Conservation (phyloP, 2,797 vertebrate genomes). For the Stomatorhinus walkeri region DNA sequence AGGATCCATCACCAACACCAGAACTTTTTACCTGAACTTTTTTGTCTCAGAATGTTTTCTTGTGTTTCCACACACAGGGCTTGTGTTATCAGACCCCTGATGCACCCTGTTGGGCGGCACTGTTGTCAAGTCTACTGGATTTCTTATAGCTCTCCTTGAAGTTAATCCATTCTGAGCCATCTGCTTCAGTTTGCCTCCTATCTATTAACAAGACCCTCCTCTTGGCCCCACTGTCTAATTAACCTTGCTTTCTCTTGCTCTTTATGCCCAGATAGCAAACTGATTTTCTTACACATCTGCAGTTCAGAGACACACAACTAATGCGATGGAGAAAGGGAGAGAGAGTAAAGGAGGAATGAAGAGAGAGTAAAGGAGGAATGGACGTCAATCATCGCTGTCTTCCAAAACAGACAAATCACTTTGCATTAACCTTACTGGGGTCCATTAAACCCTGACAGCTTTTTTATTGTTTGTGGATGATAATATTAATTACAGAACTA, state of each 20-base stretch:
- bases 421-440: conserved; percentile 47
- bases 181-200: conserved; percentile 60
- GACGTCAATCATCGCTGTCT: conserved; percentile 49
- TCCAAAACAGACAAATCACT: conserved; percentile 53
- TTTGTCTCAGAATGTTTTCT: background rate
- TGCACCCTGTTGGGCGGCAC: conserved; percentile 2
- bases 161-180: conserved; percentile 70
- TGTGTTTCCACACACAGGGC: background rate
- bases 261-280: conserved; percentile 41
- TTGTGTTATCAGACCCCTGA: background rate
- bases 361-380: conserved; percentile 17
- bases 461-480: conserved; percentile 49
- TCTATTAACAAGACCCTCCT: conserved; percentile 51
- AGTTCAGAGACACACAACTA: conserved; percentile 16
- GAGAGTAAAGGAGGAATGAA: conserved; percentile 31
- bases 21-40: background rate
- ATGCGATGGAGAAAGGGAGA: conserved; percentile 33
- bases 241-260: conserved; percentile 56
- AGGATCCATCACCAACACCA: background rate
- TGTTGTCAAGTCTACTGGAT: conserved; percentile 60
- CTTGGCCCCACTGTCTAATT: conserved; percentile 54
- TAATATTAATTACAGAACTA: conserved; percentile 61
- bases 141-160: conserved; percentile 62
- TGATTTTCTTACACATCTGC: conserved; percentile 24
- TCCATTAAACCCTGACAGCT: conserved; percentile 40